Percentiles rank a stretch among this genome's conserved stretches.
These are phyloP conservation scores for human (Homo sapiens) DNA, from an alignment of 2,113 vertebrate genomes.

Conservation along the genomic window DNA sequence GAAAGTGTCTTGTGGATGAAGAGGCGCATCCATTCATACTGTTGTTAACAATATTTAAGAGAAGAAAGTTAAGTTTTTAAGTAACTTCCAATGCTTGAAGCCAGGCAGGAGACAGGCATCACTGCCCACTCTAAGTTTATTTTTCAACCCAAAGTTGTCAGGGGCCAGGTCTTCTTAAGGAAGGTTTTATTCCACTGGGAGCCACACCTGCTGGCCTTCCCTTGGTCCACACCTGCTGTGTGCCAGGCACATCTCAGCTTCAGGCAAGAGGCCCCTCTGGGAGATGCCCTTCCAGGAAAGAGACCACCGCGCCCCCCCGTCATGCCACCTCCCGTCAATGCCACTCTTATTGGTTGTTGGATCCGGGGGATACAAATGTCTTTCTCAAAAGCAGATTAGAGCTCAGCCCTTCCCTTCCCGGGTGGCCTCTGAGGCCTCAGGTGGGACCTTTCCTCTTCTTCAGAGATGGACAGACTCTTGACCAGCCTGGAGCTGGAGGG, in stretches of 20 bases:
- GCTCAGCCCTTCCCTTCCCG: neutral
- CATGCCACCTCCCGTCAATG: fast-evolving
- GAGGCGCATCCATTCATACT: neutral
- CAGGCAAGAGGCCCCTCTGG: neutral
- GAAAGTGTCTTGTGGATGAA: neutral
- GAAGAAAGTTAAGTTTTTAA: neutral
- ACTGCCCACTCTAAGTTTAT: neutral
- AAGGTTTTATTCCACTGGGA: neutral
- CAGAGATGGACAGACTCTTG: neutral
- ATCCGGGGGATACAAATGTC: neutral
- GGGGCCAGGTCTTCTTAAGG: neutral
- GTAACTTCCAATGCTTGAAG: neutral
- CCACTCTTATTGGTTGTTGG: fast-evolving
- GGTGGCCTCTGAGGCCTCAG: fast-evolving
- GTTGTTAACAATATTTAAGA: neutral
- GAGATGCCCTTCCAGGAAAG: neutral
- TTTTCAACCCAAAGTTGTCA: too few relatives aligned
- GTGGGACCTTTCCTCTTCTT: neutral
- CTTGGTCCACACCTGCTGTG: neutral
- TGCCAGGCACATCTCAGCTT: neutral
- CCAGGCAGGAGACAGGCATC: neutral
- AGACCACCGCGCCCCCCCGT: too few relatives aligned
- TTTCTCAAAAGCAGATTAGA: neutral
- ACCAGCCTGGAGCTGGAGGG: neutral
- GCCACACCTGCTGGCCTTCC: neutral